Percentiles rank a stretch among this genome's conserved stretches.
Conservation (phyloP, 2,113 vertebrate genomes). For the human region GRCh38 chr3:76041501-76042000, state of each 20-base stretch:
- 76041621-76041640: neutral
- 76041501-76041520: neutral
- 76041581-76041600: neutral
- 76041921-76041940: neutral
- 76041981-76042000: neutral
- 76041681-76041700: neutral
- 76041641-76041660: neutral
- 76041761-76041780: constrained; percentile 38
- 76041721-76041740: constrained; percentile 17
- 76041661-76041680: neutral
- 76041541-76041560: neutral
- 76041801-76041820: neutral
- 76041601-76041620: neutral
- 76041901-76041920: neutral
- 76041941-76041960: neutral
- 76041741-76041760: neutral
- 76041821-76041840: neutral
- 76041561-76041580: neutral
- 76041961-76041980: neutral
- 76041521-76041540: neutral
- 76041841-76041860: neutral
- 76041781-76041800: constrained; percentile 27
- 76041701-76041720: neutral
- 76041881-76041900: neutral
- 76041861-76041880: neutral